phyloP scores from a whole-genome alignment of 1,140 invertebrate species.

The Triops cancriformis region DNA sequence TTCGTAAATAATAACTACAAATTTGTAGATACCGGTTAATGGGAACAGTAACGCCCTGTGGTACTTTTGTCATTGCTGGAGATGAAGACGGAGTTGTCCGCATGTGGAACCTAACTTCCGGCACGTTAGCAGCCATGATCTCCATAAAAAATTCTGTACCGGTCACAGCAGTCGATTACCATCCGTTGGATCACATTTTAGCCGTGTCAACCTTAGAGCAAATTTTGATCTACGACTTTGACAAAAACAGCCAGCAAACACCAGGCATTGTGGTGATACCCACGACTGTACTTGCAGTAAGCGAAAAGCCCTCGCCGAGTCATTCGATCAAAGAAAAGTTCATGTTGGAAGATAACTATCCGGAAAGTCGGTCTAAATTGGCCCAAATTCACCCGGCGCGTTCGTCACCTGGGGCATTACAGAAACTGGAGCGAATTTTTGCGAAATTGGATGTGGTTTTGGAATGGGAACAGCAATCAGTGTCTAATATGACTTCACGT shows the following conservation, averaged over 20 bases:
- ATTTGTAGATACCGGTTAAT: background rate
- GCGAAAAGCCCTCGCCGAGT: background rate
- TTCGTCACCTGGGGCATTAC: background rate
- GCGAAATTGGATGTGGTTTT: constrained; percentile 17
- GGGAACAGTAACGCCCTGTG: constrained; percentile 10
- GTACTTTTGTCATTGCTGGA: constrained; percentile 16
- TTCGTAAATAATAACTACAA: background rate
- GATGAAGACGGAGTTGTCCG: constrained; percentile 18
- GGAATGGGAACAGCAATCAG: constrained; percentile 5
- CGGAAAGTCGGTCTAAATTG: background rate
- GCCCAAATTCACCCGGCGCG: background rate
- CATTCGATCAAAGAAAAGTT: background rate
- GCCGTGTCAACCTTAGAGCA: background rate
- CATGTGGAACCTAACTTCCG: constrained; percentile 14
- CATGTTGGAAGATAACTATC: background rate
- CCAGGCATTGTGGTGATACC: background rate
- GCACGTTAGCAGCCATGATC: constrained; percentile 10
- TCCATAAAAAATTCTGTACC: background rate
- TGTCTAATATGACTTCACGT: background rate
- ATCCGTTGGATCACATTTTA: background rate
- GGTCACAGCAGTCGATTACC: constrained; percentile 8
- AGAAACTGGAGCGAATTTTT: constrained; percentile 22
- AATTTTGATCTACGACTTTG: background rate
- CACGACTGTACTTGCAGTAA: background rate
- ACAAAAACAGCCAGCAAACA: background rate